These are phyloP conservation scores for Oryzias woworae DNA, from an alignment of 2,113 vertebrate genomes.

Conservation along the genomic window DNA sequence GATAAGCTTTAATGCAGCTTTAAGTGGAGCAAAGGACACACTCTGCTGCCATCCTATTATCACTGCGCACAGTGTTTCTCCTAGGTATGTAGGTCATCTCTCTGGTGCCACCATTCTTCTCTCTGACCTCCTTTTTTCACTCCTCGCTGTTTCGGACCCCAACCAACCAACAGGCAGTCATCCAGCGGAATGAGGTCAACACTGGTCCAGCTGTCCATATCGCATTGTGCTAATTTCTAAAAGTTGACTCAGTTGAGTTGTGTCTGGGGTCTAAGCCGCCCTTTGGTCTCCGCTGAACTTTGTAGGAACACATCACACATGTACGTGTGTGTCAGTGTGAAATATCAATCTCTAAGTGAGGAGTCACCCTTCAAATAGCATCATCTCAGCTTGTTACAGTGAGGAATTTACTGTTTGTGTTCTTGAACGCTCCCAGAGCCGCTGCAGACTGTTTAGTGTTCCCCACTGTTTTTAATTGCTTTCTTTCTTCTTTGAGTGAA, in stretches of 20 bases:
- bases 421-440: conserved; percentile 5
- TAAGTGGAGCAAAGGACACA: conserved; percentile 9
- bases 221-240: conserved; percentile 50
- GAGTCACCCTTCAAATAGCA: conserved; percentile 30
- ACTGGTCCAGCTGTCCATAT: conserved; percentile 29
- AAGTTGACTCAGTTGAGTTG: conserved; percentile 57
- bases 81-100: conserved; percentile 36
- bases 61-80: conserved; percentile 29
- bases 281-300: background rate
- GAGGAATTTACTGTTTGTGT: background rate
- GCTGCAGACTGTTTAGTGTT: conserved; percentile 26
- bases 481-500: conserved; percentile 32
- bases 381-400: conserved; percentile 1
- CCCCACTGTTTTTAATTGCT: conserved; percentile 43
- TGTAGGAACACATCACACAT: conserved; percentile 31
- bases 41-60: conserved; percentile 9
- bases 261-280: conserved; percentile 14
- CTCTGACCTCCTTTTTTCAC: conserved; percentile 32
- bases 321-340: conserved; percentile 23
- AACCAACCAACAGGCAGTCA: conserved; percentile 6
- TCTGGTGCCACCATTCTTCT: conserved; percentile 36
- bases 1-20: conserved; percentile 3
- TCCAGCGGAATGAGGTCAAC: conserved; percentile 63
- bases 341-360: conserved; percentile 32
- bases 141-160: conserved; percentile 42